Conservation (phyloP, 2,113 vertebrate genomes). For the Rhinopithecus roxellana region DNA sequence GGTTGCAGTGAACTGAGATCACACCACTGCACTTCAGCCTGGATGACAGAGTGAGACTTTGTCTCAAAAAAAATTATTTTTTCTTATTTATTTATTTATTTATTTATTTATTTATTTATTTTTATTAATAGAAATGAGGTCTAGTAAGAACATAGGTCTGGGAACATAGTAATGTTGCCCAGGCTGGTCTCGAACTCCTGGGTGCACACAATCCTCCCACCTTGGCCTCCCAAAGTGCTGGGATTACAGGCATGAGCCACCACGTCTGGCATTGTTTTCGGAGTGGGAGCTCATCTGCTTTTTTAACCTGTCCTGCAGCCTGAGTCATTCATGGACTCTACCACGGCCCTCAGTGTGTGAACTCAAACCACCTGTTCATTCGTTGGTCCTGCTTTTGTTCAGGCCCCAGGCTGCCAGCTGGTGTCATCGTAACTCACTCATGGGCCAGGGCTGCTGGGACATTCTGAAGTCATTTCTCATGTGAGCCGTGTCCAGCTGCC, state of each 20-base stretch:
- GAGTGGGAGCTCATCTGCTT: not conserved
- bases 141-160: not conserved
- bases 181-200: not conserved
- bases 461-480: not conserved
- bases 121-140: not conserved
- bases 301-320: not conserved
- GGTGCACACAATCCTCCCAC: not conserved
- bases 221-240: not conserved
- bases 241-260: too few relatives aligned
- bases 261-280: too few relatives aligned
- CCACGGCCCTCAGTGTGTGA: not conserved
- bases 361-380: not conserved
- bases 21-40: too few relatives aligned
- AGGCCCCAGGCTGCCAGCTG: not conserved
- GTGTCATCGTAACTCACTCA: not conserved
- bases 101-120: not conserved
- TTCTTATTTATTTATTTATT: not conserved
- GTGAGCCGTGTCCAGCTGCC: not conserved
- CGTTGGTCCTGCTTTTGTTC: not conserved
- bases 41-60: too few relatives aligned
- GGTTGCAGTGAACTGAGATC: too few relatives aligned
- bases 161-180: not conserved
- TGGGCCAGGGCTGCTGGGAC: not conserved
- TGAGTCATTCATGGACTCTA: not conserved
- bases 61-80: too few relatives aligned